phyloP scores from a whole-genome alignment of 2,888 invertebrate genomes.

The Scrobipalpa costella region DNA sequence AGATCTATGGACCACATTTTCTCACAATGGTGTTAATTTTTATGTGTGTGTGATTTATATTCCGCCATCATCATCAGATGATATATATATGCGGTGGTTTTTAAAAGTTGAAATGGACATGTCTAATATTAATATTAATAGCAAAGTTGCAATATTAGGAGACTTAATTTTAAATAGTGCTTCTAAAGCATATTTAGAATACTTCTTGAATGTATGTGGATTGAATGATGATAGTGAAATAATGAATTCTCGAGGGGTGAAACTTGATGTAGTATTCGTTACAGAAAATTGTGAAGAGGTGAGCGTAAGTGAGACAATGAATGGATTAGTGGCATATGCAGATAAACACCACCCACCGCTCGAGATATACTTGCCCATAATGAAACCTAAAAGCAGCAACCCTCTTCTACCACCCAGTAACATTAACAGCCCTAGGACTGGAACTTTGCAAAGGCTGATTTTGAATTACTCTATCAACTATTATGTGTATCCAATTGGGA shows the following conservation, averaged over 20 bases:
- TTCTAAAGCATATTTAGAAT: background rate
- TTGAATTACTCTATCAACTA: too few species aligned
- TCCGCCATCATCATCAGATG: background rate
- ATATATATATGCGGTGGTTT: background rate
- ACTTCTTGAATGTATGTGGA: background rate
- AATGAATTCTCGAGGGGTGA: background rate
- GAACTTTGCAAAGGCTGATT: too few species aligned
- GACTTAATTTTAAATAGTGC: background rate
- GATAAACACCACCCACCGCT: too few species aligned
- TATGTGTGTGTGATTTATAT: constrained; percentile 1
- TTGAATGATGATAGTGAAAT: background rate
- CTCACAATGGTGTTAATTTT: background rate
- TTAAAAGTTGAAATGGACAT: background rate
- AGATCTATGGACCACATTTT: background rate
- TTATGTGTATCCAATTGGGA: too few species aligned
- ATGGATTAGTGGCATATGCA: too few species aligned
- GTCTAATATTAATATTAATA: background rate
- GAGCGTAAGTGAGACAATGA: too few species aligned
- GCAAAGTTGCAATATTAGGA: background rate
- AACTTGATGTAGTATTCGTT: background rate
- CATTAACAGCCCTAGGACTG: too few species aligned
- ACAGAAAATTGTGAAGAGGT: too few species aligned
- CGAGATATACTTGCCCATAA: too few species aligned
- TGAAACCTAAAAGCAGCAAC: too few species aligned
- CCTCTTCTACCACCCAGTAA: too few species aligned